A percentile compares a stretch with the other conserved stretches of the same genome.
Conservation (phyloP, 2,113 vertebrate genomes). For the Lepidothrix coronata region DNA sequence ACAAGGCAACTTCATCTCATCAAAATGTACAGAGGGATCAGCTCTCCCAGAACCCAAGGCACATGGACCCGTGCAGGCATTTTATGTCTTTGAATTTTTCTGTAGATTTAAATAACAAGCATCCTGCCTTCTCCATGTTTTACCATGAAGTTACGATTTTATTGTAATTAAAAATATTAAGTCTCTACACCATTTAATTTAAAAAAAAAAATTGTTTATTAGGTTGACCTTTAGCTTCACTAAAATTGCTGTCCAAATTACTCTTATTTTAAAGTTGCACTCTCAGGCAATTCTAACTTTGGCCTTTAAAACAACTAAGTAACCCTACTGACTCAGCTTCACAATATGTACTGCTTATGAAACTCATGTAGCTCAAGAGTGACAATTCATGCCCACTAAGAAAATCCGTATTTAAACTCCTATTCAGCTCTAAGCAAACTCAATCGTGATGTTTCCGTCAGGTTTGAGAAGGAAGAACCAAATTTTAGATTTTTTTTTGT, state of each 20-base stretch:
- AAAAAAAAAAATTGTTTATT: neutral
- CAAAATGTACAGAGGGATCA: neutral
- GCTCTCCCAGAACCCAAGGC: neutral
- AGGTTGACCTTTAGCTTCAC: neutral
- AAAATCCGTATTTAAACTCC: neutral
- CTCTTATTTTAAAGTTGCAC: rapidly evolving
- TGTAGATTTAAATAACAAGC: neutral
- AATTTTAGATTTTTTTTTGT: neutral
- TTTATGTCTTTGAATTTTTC: neutral
- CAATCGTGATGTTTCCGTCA: rapidly evolving
- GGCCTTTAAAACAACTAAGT: neutral
- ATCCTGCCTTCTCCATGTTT: neutral
- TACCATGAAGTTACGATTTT: neutral
- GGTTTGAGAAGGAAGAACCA: neutral
- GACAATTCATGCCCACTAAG: neutral
- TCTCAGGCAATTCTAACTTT: neutral
- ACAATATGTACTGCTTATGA: neutral
- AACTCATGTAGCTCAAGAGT: neutral
- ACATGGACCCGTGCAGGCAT: neutral
- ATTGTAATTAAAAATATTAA: neutral
- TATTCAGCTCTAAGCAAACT: neutral
- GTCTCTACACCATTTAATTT: neutral
- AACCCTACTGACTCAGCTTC: neutral
- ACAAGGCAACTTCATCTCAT: neutral
- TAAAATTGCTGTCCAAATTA: neutral